Evolutionary conservation across 2,797 vertebrate genomes (phyloP), one percentile per base, ranked within the genome.

Genomic region (Poecile montanus): DNA sequence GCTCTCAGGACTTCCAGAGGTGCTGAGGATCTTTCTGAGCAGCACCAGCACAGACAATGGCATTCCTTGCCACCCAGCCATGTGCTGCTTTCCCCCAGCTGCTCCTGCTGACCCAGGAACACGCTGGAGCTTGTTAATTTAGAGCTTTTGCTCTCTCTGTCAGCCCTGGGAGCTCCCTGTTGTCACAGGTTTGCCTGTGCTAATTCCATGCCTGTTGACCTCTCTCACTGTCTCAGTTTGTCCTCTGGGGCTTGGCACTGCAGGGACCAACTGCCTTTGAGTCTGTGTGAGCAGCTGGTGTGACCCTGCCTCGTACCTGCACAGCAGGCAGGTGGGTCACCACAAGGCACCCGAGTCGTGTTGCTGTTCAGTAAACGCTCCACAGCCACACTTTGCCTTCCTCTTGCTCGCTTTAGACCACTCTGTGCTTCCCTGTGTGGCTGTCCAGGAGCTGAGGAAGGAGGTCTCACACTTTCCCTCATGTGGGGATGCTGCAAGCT

Each of bases 251-350:
- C 90, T 77, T 44, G 74, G 89, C 94, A 90, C 68, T n/a, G 82
- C 66, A 94, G 90, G 91, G 91, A 95, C 93, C 93, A 94, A 94
- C 86, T 58, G 91, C 51, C 94, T 89, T 40, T 1, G 1, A 70
- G 76, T 47, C 50, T 60, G n/a, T 4, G 51, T 27, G n/a, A 18
- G 87, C 77, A 72, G 89, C 91, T 71, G 51, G 56, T 3, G 40
- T 22, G 29, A 11, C 53, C 91, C 54, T 70, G 60, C 63, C 82
- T 54, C 1, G 67, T 13, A 71, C 71, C 91, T 38, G 67, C 76
- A 29, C 60, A 45, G 60, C 53, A 50, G 60, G 45, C 45, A 56
- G 27, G 16, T 38, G 68, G 38, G 23, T 45, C 50, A 29, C 30
- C 68, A n/a, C 58, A 19, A 38, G 67, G 81, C 76, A 57, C 51